Conservation (phyloP, 2,113 vertebrate genomes). For the Nycticebus coucang region DNA sequence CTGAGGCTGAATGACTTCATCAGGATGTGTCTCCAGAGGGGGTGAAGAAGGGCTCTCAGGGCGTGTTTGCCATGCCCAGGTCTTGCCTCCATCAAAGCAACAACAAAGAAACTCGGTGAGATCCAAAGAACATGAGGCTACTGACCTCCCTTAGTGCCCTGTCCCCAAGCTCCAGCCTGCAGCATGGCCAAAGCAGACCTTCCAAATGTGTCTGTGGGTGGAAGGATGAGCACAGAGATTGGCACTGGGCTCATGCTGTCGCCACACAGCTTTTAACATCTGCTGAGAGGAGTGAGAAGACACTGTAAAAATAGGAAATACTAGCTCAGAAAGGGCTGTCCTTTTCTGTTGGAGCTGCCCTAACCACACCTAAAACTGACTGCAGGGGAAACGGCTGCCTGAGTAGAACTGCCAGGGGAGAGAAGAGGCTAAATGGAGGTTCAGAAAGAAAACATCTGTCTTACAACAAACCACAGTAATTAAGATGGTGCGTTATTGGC, state of each 20-base stretch:
- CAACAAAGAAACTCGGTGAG: not conserved
- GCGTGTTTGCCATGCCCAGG: not conserved
- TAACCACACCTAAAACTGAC: not conserved
- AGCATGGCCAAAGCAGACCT: not conserved
- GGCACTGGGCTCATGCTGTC: not conserved
- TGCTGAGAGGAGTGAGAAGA: not conserved
- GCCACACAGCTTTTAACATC: not conserved
- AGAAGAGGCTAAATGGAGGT: conserved; percentile 58
- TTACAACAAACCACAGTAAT: not conserved
- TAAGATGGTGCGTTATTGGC: not conserved
- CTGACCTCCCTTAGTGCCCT: not conserved
- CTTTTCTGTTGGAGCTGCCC: not conserved
- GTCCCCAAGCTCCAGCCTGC: not conserved
- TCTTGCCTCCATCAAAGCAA: not conserved
- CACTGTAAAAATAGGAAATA: not conserved
- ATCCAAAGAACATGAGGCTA: not conserved
- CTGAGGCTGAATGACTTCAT: conserved; percentile 36
- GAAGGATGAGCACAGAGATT: not conserved
- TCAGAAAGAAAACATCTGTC: conserved; percentile 74
- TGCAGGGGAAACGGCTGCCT: not conserved
- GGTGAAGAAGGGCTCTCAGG: not conserved
- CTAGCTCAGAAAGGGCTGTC: not conserved
- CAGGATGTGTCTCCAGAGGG: not conserved
- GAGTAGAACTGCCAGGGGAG: conserved; percentile 36
- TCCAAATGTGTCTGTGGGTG: not conserved